These are phyloP conservation scores for Nasonia oneida DNA, from an alignment of 2,888 invertebrate genomes.

Conservation along the genomic window DNA sequence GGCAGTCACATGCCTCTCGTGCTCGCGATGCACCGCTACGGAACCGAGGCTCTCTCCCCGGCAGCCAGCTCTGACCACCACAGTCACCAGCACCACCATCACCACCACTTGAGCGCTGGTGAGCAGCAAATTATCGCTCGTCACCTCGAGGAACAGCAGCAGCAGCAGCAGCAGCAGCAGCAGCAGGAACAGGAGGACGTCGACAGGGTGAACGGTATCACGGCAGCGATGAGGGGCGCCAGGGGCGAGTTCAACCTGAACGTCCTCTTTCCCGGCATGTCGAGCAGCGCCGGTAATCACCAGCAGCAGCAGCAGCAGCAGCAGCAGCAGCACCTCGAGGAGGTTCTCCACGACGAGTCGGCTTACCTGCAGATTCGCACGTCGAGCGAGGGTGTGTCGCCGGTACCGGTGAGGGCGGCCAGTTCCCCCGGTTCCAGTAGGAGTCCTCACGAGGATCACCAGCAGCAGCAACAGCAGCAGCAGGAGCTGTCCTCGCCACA, in stretches of 20 bases:
- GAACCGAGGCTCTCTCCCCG: constrained; percentile 74
- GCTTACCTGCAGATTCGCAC: constrained; percentile 68
- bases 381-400: constrained; percentile 66
- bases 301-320: constrained; percentile 21
- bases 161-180: neutral
- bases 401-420: constrained; percentile 62
- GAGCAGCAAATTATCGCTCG: constrained; percentile 59
- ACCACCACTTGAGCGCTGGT: constrained; percentile 63
- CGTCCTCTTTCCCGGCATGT: constrained; percentile 68
- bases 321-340: constrained; percentile 66
- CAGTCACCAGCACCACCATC: constrained; percentile 61
- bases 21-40: constrained; percentile 77
- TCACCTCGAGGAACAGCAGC: constrained; percentile 64
- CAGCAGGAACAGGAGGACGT: constrained; percentile 65
- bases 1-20: constrained; percentile 72
- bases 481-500: constrained; percentile 67
- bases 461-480: constrained; percentile 47
- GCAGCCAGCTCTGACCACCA: constrained; percentile 59
- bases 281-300: constrained; percentile 62
- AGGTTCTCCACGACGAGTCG: constrained; percentile 42
- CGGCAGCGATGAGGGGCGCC: constrained; percentile 71
- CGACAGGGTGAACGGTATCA: constrained; percentile 70
- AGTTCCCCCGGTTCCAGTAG: constrained; percentile 75
- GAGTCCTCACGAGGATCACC: constrained; percentile 71
- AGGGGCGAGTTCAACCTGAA: constrained; percentile 69